These are phyloP conservation scores for Oncorhynchus keta DNA, from an alignment of 2,113 vertebrate genomes.

Conservation along the genomic window DNA sequence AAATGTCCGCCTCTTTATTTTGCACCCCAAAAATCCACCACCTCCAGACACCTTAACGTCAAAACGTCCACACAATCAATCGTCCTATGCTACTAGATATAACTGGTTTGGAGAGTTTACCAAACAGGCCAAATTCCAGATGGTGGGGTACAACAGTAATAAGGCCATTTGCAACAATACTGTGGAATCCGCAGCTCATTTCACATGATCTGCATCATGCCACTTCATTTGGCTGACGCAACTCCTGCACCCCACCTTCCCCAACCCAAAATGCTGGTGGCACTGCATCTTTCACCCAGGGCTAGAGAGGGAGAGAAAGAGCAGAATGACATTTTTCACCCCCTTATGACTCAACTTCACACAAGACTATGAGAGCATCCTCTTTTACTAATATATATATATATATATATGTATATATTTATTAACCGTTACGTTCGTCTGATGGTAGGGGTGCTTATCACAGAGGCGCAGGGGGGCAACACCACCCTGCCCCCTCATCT, in stretches of 20 bases:
- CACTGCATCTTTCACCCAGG: slow-evolving; percentile 23
- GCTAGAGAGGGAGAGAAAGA: slow-evolving; percentile 10
- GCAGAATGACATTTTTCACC: no score
- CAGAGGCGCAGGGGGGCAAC: slow-evolving; percentile 16
- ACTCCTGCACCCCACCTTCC: slow-evolving; percentile 40
- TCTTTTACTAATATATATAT: no score
- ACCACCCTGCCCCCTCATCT: neutral
- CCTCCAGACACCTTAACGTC: neutral
- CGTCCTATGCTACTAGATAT: slow-evolving; percentile 6
- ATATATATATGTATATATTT: no score
- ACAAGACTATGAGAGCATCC: no score
- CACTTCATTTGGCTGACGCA: slow-evolving; percentile 71
- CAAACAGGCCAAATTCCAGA: slow-evolving; percentile 37
- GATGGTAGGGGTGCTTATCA: slow-evolving; percentile 25
- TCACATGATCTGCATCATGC: slow-evolving; percentile 69
- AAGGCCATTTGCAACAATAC: slow-evolving; percentile 53
- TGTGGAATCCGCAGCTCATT: slow-evolving; percentile 65
- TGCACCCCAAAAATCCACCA: slow-evolving; percentile 16
- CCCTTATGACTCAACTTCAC: no score
- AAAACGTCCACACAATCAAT: slow-evolving; percentile 3
- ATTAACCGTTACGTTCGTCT: neutral
- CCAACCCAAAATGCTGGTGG: slow-evolving; percentile 22
- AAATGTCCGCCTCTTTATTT: slow-evolving; percentile 60
- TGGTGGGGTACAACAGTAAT: slow-evolving; percentile 45
- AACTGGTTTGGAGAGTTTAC: slow-evolving; percentile 39